phyloP scores from a whole-genome alignment of 2,888 invertebrate species.

The Endotricha flammealis region DNA sequence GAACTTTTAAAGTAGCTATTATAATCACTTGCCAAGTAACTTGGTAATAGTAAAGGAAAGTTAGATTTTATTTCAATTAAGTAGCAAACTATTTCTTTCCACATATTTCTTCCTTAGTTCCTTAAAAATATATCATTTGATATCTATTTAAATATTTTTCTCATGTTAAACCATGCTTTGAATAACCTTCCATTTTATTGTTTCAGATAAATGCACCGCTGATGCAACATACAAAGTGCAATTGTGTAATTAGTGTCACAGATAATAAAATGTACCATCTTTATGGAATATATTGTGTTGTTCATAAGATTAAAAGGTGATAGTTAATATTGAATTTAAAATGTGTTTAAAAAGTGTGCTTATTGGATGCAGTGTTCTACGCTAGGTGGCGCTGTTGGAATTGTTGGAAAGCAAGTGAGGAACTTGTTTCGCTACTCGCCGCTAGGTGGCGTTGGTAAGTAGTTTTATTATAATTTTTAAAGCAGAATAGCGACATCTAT shows the following conservation, averaged over 20 bases:
- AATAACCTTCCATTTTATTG: conserved; percentile 27
- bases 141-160: too few species aligned
- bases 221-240: conserved; percentile 58
- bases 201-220: conserved; percentile 58
- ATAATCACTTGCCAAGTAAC: too few species aligned
- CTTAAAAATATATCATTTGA: too few species aligned
- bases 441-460: conserved; percentile 64
- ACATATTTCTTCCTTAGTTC: too few species aligned
- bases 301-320: conserved; percentile 44
- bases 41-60: too few species aligned
- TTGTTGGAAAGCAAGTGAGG: conserved; percentile 48
- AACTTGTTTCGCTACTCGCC: conserved; percentile 44
- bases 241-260: conserved; percentile 50
- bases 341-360: conserved; percentile 49
- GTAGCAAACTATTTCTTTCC: too few species aligned
- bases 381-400: conserved; percentile 61
- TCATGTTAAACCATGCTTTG: neutral
- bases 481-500: conserved; percentile 36
- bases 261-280: conserved; percentile 41
- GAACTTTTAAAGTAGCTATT: too few species aligned
- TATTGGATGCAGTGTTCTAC: conserved; percentile 72
- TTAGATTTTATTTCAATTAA: too few species aligned
- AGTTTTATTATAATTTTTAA: neutral
- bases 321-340: conserved; percentile 23
- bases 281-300: conserved; percentile 37